A percentile compares a stretch with the other conserved stretches of the same genome.
Evolutionary conservation across 2,113 vertebrate genomes (phyloP).

Genomic region (Butorides virescens): DNA sequence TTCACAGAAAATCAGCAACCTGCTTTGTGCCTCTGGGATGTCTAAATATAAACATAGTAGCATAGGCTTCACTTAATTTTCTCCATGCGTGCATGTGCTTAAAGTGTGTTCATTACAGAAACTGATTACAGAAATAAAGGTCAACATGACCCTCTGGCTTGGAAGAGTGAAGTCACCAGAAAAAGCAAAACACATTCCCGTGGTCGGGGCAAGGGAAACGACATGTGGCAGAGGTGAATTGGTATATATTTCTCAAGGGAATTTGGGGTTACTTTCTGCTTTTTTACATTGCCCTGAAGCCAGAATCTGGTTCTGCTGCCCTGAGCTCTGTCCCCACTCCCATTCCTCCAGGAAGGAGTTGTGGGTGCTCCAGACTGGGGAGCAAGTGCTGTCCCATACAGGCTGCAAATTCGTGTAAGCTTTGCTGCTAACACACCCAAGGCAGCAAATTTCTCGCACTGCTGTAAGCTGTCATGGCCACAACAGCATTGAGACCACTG

Average conservation of each 20-base stretch:
- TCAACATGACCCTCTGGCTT: neutral
- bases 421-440: neutral
- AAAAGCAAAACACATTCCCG: accelerated
- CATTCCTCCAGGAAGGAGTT: accelerated
- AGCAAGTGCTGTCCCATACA: accelerated
- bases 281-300: neutral
- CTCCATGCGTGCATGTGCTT: neutral
- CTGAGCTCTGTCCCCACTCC: neutral
- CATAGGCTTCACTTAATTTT: neutral
- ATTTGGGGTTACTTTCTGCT: accelerated
- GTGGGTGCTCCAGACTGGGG: accelerated
- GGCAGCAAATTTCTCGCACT: neutral
- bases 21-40: neutral
- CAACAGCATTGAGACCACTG: neutral
- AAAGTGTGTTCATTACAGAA: neutral
- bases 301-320: neutral
- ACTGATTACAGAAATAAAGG: neutral
- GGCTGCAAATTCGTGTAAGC: neutral
- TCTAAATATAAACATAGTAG: neutral
- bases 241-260: neutral
- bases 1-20: neutral
- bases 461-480: neutral
- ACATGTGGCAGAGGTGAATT: neutral
- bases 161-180: neutral
- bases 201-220: neutral